These are phyloP conservation scores for Trachelus troglodyta DNA, from an alignment of 2,888 invertebrate genomes.

Conservation along the genomic window DNA sequence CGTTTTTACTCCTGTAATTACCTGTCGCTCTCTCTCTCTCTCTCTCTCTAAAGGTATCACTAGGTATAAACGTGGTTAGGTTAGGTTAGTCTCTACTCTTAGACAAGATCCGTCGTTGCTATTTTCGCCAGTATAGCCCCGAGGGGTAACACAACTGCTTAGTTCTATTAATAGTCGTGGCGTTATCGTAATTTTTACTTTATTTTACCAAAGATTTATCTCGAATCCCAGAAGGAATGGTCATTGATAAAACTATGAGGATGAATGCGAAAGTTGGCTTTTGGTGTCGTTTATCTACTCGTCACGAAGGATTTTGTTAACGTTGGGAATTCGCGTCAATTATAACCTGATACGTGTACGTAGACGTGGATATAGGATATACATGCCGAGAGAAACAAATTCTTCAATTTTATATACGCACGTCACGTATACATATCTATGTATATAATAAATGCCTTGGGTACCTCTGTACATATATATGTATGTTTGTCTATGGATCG, in stretches of 20 bases:
- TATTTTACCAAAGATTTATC: neutral
- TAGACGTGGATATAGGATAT: neutral
- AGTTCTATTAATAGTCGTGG: slow-evolving; percentile 49
- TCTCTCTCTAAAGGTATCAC: neutral
- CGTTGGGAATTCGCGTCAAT: neutral
- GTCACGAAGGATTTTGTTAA: neutral
- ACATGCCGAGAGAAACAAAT: neutral
- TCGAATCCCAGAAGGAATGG: neutral
- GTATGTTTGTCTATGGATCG: neutral
- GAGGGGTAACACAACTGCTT: slow-evolving; percentile 38
- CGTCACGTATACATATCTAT: neutral
- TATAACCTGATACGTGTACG: neutral
- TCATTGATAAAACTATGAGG: neutral
- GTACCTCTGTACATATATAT: neutral
- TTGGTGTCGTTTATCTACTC: neutral
- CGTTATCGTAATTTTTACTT: slow-evolving; percentile 36
- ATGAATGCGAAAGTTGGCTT: neutral
- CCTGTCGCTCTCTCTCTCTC: neutral
- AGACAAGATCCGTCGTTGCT: slow-evolving; percentile 14
- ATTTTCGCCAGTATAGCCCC: slow-evolving; percentile 34
- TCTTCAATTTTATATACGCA: neutral
- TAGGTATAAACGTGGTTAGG: neutral
- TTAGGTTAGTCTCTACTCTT: neutral
- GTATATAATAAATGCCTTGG: neutral
- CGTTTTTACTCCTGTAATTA: neutral